Conservation (phyloP, 2,113 vertebrate species). For the Recurvirostra avosetta region DNA sequence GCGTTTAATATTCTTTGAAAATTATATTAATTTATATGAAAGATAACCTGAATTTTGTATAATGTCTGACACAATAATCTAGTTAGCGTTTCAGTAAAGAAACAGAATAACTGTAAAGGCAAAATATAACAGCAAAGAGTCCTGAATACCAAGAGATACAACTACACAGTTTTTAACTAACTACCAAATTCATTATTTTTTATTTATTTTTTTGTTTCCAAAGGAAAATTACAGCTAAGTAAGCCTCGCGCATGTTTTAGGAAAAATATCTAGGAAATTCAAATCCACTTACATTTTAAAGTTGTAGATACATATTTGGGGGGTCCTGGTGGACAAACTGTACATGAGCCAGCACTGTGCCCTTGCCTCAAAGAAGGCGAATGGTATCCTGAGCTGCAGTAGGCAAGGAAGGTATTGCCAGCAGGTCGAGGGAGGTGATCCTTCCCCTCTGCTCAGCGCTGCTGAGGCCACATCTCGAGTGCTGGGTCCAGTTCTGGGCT, state of each 20-base stretch:
- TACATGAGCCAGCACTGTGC: accelerated
- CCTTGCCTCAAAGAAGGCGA: background rate
- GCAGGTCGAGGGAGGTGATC: background rate
- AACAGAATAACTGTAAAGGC: background rate
- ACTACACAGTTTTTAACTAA: background rate
- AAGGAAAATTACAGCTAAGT: background rate
- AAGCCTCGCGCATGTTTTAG: background rate
- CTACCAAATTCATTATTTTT: background rate
- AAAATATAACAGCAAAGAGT: background rate
- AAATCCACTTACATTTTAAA: background rate
- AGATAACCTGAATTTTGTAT: background rate
- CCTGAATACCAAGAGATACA: background rate
- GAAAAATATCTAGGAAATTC: background rate
- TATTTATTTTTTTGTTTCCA: background rate
- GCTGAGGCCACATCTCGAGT: background rate
- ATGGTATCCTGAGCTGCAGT: background rate
- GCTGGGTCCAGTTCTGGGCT: background rate
- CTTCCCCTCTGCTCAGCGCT: background rate
- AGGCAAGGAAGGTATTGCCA: background rate
- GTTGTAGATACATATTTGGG: background rate
- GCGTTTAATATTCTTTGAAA: background rate
- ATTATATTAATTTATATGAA: background rate
- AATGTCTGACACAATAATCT: background rate
- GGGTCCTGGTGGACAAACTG: background rate
- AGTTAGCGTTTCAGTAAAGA: background rate